A percentile compares a stretch with the other conserved stretches of the same genome.
phyloP scores from a whole-genome alignment of 1,140 invertebrate genomes.

The Ceratina japonica region DNA sequence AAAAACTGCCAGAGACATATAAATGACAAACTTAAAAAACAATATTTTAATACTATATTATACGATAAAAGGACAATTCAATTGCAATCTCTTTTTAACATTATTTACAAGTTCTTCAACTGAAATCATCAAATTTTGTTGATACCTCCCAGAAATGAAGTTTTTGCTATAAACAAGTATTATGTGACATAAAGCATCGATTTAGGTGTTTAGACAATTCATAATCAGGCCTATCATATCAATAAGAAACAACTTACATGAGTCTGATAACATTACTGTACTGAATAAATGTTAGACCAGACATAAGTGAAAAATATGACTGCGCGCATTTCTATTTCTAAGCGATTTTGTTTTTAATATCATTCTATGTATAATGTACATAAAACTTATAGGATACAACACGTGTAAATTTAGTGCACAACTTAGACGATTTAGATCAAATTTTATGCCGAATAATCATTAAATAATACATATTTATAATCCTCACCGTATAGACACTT shows the following conservation, averaged over 20 bases:
- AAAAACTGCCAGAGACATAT: slow-evolving; percentile 26
- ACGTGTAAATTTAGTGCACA: slow-evolving; percentile 44
- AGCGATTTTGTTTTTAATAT: slow-evolving; percentile 51
- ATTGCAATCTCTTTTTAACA: not conserved
- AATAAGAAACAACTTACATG: slow-evolving; percentile 29
- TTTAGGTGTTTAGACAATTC: slow-evolving; percentile 25
- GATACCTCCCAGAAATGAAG: not conserved
- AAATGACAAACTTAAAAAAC: slow-evolving; percentile 2
- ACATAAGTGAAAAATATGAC: slow-evolving; percentile 5
- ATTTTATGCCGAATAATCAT: slow-evolving; percentile 25
- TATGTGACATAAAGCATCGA: slow-evolving; percentile 2
- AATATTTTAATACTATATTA: slow-evolving; percentile 40
- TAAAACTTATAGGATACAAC: slow-evolving; percentile 27
- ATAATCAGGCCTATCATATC: slow-evolving; percentile 51
- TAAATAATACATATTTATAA: slow-evolving; percentile 20
- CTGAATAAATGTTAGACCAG: slow-evolving; percentile 6
- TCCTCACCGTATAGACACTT: slow-evolving; percentile 14
- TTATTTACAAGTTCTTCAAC: not conserved
- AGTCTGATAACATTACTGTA: slow-evolving; percentile 33
- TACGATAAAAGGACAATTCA: slow-evolving; percentile 10
- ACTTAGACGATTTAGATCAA: slow-evolving; percentile 23
- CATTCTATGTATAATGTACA: slow-evolving; percentile 56
- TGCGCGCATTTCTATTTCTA: slow-evolving; percentile 41
- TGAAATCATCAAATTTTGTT: not conserved
- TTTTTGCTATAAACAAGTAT: not conserved